These are phyloP conservation scores for Mesaphorura yosii DNA, from an alignment of 1,140 invertebrate species.

Conservation along the genomic window DNA sequence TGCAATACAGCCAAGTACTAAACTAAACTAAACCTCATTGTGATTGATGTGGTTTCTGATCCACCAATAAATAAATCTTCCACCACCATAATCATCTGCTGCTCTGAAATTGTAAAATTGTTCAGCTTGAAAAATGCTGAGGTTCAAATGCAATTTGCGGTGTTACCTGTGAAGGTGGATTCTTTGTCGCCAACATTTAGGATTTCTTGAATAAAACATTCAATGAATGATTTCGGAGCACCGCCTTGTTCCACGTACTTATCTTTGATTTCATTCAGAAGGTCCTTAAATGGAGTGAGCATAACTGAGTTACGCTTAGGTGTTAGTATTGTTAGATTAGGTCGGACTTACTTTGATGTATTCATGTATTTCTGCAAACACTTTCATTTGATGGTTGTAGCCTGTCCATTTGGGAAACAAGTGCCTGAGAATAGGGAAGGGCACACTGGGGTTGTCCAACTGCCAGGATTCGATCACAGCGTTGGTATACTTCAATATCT, in stretches of 20 bases:
- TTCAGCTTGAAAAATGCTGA: neutral
- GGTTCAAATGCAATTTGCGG: neutral
- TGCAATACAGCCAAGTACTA: no score
- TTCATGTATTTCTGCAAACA: neutral
- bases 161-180: constrained; percentile 5
- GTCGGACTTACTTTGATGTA: constrained; percentile 1
- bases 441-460: constrained; percentile 1
- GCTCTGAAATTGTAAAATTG: constrained; percentile 1
- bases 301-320: no score
- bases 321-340: constrained; percentile 40
- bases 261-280: neutral
- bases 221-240: constrained; percentile 47
- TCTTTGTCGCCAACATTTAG: constrained; percentile 1
- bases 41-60: constrained; percentile 69
- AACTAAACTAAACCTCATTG: no score
- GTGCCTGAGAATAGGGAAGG: constrained; percentile 10
- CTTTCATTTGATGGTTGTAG: constrained; percentile 6
- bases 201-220: constrained; percentile 46
- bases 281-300: neutral
- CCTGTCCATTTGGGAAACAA: constrained; percentile 7
- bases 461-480: constrained; percentile 5
- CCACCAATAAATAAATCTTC: constrained; percentile 51
- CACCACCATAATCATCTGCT: constrained; percentile 8
- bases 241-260: neutral
- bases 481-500: constrained; percentile 4